Base-by-base conservation (phyloP, 2,113 vertebrate species). In the Cichladusa arquata region DNA sequence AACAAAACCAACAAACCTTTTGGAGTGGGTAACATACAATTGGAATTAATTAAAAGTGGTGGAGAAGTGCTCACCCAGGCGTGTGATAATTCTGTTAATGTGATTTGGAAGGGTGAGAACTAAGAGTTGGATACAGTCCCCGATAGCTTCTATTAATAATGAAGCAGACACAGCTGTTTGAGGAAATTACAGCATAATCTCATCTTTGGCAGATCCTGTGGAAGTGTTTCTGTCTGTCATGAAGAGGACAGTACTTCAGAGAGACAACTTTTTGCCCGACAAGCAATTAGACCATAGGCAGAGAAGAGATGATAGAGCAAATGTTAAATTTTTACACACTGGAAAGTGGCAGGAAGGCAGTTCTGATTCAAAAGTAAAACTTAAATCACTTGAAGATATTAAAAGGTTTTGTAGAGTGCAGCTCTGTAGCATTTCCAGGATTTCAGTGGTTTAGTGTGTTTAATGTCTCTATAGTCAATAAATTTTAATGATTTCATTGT, bases 151-250 rank as follows among this genome's bases (percentile, higher is more conserved):
- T 86, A 77, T 70, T 92, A 88, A 70, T 50, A 95, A 80, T 0
- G 1, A 86, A 95, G 70, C 87, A 91, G 90, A 65, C 74, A 89
- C 95, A 95, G 87, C 81, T 96, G 93, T 82, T 85, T 65, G 70
- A 76, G 53, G 74, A 91, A 96, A 91, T 96, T 76, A 71, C 57
- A 90, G 53, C 53, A 76, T 85, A 85, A 95, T 91, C 85, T 96
- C 90, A 82, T 79, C 23, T 4, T n/a, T 91, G 96, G 90, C 70
- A 95, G 78, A 85, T 36, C 66, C 66, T 79, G 70, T 51, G 72
- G 88, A 96, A 97, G 84, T 9, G 24, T 16, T 73, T 25, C 64
- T 90, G 38, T 51, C 45, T 81, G 73, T 73, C 64, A 51, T 51
- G 47, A 77, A 90, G 51, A 88, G 54, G 71, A 88, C 58, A 56